Conservation (phyloP, 2,888 invertebrate species). For the Gastrophysa polygoni region DNA sequence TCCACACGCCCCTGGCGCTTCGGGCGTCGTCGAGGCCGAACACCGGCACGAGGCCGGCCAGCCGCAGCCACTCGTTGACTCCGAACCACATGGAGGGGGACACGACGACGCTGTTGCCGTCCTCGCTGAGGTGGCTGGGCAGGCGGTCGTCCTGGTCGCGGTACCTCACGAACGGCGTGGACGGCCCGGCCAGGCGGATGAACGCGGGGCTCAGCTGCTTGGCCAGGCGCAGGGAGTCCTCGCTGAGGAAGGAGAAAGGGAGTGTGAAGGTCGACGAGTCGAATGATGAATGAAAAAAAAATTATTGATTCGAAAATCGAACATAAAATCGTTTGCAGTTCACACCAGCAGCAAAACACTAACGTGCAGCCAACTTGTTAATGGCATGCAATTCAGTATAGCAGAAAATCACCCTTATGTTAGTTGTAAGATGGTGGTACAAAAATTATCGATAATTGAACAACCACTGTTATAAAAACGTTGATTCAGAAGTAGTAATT, state of each 20-base stretch:
- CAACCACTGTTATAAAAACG: too few relatives aligned
- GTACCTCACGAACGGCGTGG: constrained; percentile 60
- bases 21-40: constrained; percentile 70
- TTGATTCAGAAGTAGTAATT: too few relatives aligned
- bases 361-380: too few relatives aligned
- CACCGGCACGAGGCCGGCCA: constrained; percentile 69
- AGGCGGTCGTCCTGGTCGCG: constrained; percentile 40
- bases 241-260: constrained; percentile 59
- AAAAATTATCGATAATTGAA: too few relatives aligned
- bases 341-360: too few relatives aligned
- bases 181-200: constrained; percentile 74
- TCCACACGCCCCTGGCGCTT: constrained; percentile 65
- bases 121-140: constrained; percentile 22
- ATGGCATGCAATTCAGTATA: too few relatives aligned
- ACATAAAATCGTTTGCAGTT: too few relatives aligned
- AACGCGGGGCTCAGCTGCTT: constrained; percentile 73
- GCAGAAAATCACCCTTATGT: too few relatives aligned
- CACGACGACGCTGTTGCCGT: constrained; percentile 44
- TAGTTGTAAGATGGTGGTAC: too few relatives aligned
- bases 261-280: too few relatives aligned
- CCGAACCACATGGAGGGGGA: constrained; percentile 53
- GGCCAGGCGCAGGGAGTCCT: constrained; percentile 69
- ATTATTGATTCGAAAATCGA: too few relatives aligned
- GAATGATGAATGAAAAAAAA: too few relatives aligned
- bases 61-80: constrained; percentile 62